Percentiles rank a stretch among this genome's conserved stretches.
Conservation (phyloP, 2,797 vertebrate species). For the Onychomys leucogaster region DNA sequence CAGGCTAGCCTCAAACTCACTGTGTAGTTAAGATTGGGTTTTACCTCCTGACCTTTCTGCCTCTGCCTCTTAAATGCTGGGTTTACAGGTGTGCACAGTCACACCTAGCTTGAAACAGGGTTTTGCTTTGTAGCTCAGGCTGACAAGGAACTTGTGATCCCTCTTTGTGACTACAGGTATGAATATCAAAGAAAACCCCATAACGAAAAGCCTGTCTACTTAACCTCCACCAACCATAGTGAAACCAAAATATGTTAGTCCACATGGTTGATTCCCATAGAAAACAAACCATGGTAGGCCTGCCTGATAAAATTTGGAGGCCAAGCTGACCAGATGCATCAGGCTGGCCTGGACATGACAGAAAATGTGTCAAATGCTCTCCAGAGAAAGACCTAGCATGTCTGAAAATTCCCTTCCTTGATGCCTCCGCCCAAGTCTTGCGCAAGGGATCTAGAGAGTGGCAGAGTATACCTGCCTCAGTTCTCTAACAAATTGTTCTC, state of each 20-base stretch:
- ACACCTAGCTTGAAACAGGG: not conserved
- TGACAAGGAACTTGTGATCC: not conserved
- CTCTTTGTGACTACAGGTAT: not conserved
- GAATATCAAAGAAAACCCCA: not conserved
- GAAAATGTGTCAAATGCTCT: not conserved
- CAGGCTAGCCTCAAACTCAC: not conserved
- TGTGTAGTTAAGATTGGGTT: not conserved
- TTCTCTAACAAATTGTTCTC: not conserved
- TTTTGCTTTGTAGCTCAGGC: not conserved
- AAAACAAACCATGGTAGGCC: slow-evolving; percentile 34
- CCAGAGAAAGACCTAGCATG: not conserved
- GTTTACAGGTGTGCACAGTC: not conserved
- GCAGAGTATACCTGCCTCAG: not conserved
- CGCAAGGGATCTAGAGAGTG: not conserved
- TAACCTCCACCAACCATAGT: slow-evolving; percentile 1
- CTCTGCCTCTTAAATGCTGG: not conserved
- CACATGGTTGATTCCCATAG: slow-evolving; percentile 32
- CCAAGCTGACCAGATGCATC: not conserved
- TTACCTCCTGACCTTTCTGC: not conserved
- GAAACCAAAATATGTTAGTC: not conserved
- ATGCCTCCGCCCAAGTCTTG: not conserved
- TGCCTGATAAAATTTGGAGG: slow-evolving; percentile 3
- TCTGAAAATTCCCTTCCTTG: not conserved
- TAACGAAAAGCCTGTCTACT: slow-evolving; percentile 13
- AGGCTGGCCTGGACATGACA: not conserved